Evolutionary conservation across 2,113 vertebrate species (phyloP).

Genomic region (Candoia aspera): DNA sequence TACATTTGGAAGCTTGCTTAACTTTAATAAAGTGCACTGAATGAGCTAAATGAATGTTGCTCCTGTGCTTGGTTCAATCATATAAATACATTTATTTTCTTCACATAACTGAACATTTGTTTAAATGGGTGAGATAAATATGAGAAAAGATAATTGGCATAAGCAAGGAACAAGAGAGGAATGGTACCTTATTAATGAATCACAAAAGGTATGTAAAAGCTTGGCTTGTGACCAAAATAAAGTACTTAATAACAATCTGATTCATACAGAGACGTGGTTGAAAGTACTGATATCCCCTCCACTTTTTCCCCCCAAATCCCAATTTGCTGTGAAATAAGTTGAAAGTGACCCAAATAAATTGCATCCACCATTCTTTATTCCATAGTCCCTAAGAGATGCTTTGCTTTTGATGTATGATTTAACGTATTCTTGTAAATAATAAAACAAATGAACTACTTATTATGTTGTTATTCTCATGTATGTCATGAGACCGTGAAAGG

Average conservation of each 20-base stretch:
- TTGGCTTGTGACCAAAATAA: neutral
- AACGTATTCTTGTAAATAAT: neutral
- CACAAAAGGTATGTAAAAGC: neutral
- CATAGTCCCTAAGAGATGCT: neutral
- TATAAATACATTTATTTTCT: slow-evolving; percentile 17
- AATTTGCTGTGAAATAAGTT: neutral
- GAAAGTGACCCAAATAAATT: neutral
- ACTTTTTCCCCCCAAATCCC: neutral
- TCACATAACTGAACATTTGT: slow-evolving; percentile 36
- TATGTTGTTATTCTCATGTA: neutral
- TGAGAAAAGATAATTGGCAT: slow-evolving; percentile 40
- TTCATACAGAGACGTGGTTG: neutral
- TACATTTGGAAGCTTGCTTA: neutral
- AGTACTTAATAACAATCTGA: neutral
- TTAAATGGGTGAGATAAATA: slow-evolving; percentile 40
- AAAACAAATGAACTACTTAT: neutral
- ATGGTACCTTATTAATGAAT: slow-evolving; percentile 30
- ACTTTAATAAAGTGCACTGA: slow-evolving; percentile 2
- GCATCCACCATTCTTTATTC: neutral
- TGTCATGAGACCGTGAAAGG: neutral
- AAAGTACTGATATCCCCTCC: neutral
- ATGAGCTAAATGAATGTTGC: neutral
- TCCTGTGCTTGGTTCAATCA: slow-evolving; percentile 6
- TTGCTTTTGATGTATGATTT: neutral
- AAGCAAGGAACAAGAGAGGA: slow-evolving; percentile 5